A percentile compares a stretch with the other conserved stretches of the same genome.
These are phyloP conservation scores for Hirudo medicinalis DNA, from an alignment of 1,140 invertebrate genomes.

Conservation along the genomic window DNA sequence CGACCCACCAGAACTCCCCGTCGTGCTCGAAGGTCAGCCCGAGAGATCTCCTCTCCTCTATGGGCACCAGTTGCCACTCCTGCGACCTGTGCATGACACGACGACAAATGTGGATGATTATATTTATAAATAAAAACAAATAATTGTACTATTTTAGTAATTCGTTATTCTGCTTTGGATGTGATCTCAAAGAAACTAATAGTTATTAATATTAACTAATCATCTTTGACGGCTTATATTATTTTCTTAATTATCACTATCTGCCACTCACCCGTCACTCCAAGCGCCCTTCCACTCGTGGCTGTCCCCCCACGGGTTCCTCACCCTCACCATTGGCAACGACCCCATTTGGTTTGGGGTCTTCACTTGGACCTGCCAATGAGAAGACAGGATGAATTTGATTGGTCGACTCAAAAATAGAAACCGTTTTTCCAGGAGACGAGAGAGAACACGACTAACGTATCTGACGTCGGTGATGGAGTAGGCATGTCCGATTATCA, in stretches of 20 bases:
- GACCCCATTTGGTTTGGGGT: conserved; percentile 14
- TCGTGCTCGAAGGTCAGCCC: conserved; percentile 85
- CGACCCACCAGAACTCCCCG: conserved; percentile 79
- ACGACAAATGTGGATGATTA: background rate
- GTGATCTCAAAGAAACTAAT: no score
- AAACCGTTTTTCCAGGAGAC: background rate
- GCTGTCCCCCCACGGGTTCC: conserved; percentile 92
- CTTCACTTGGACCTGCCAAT: conserved; percentile 21
- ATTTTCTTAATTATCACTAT: no score
- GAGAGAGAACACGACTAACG: background rate
- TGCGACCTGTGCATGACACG: conserved; percentile 18
- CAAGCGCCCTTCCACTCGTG: conserved; percentile 84
- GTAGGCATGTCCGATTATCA: conserved; percentile 79
- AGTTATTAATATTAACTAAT: no score
- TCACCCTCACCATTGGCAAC: conserved; percentile 63
- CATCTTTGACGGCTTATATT: no score
- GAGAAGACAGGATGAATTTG: background rate
- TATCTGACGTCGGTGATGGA: conserved; percentile 65
- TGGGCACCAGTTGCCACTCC: conserved; percentile 86
- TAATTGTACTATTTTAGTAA: no score
- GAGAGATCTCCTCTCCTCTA: conserved; percentile 73
- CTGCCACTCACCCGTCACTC: conserved; percentile 33
- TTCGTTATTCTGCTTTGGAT: no score
- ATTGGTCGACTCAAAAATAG: conserved; percentile 1
- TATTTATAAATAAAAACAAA: no score